Evolutionary conservation across 2,888 invertebrate species (phyloP), one percentile per base, ranked within the genome.

Genomic region (Protonemura montana): DNA sequence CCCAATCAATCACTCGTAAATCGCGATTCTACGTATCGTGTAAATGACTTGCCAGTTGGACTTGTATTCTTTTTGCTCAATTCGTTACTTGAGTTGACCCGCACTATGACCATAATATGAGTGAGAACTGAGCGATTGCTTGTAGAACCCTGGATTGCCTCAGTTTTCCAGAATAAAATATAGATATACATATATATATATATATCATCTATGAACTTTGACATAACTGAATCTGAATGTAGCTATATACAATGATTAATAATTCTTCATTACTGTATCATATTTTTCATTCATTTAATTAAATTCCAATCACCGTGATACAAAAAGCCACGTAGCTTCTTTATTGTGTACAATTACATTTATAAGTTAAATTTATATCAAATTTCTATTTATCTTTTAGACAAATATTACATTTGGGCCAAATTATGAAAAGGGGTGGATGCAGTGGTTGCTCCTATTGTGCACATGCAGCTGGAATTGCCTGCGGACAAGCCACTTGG

Each of bases 401-500:
- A 59, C 21, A 10, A 59, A 59, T 59, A 59, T 35, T 35, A 59
- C 59, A 59, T 59, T 59, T 10, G 59, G 59, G 13, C 59, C 59
- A 21, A 59, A 21, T 59, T 59, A 59, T 21, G 21, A 59, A 21
- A 21, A 59, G 59, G 21, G 21, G 59, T 59, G 16, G 21, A 59
- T 2, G 59, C 59, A 59, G 59, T 13, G 7, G 3, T 21, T 21
- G 21, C 13, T 21, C 13, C 59, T 59, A 59, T 13, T 59, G 59
- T 10, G 59, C 59, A 21, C 59, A 59, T 59, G 59, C 59, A 1
- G 13, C 1, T 2, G 59, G 59, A 21, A 59, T 59, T 78, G 42
- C 41, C n/a, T 30, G 82, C 25, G 84, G 84, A 81, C 89, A 89
- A n/a, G 89, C 89, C 25, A 91, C 26, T 85, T 88, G 87, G 80